A percentile compares a stretch with the other conserved stretches of the same genome.
Conservation (phyloP, 2,797 vertebrate genomes). For the Onychomys torridus region DNA sequence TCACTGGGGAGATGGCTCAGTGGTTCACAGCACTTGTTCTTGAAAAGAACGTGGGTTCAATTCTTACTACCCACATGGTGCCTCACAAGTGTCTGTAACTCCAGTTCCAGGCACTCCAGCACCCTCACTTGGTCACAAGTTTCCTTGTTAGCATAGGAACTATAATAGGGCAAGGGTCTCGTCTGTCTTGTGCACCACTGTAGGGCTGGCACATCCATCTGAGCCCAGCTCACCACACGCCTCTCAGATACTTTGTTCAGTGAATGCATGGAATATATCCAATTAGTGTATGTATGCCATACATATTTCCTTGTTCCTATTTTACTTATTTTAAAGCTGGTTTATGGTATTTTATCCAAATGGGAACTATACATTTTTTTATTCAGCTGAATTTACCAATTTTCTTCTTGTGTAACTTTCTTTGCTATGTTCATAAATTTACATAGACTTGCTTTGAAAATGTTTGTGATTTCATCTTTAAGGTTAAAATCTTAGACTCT, state of each 20-base stretch:
- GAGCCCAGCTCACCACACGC: neutral
- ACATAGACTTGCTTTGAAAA: neutral
- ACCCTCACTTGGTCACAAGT: neutral
- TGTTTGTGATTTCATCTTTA: neutral
- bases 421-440: slow-evolving; percentile 27
- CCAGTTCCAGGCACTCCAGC: neutral
- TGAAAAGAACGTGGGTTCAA: neutral
- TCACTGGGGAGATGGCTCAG: neutral
- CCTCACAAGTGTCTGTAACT: neutral
- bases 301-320: neutral
- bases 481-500: neutral
- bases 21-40: neutral
- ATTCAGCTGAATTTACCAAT: neutral
- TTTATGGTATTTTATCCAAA: neutral
- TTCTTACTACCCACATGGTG: neutral
- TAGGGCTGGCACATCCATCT: neutral
- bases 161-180: neutral
- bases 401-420: neutral
- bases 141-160: slow-evolving; percentile 10
- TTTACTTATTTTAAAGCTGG: neutral
- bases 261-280: neutral
- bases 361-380: neutral
- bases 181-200: neutral
- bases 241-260: neutral
- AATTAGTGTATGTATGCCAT: neutral